Percentiles rank a stretch among this genome's conserved stretches.
Conservation (phyloP, 1,140 invertebrate species). For the Nasonia giraulti region DNA sequence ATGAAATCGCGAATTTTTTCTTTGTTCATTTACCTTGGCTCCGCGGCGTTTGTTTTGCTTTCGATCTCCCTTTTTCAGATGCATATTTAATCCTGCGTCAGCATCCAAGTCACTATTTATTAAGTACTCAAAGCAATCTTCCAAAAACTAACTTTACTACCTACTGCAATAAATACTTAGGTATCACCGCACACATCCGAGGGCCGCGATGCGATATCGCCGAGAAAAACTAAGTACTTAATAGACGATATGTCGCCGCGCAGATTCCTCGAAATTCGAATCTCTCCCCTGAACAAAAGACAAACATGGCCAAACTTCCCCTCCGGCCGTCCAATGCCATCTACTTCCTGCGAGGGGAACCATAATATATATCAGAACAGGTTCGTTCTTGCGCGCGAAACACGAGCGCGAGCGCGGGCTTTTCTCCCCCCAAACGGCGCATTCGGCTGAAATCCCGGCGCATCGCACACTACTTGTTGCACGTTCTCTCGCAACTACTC, state of each 20-base stretch:
- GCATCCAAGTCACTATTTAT: too few relatives aligned
- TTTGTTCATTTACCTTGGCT: not conserved
- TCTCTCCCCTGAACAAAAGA: conserved; percentile 11
- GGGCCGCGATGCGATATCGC: too few relatives aligned
- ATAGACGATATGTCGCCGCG: too few relatives aligned
- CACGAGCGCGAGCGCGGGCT: conserved; percentile 57
- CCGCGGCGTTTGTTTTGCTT: not conserved
- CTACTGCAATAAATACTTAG: too few relatives aligned
- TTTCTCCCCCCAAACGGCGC: conserved; percentile 42
- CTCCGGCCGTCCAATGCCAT: conserved; percentile 42
- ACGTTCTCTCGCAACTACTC: not conserved
- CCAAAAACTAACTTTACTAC: too few relatives aligned
- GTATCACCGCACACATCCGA: too few relatives aligned
- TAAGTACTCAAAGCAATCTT: too few relatives aligned
- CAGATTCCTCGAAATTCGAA: not conserved
- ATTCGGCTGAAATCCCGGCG: conserved; percentile 11
- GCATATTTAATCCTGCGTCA: not conserved
- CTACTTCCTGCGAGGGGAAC: conserved; percentile 55
- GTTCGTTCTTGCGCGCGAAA: conserved; percentile 42
- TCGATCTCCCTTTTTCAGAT: not conserved
- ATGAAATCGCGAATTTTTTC: not conserved
- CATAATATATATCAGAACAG: not conserved
- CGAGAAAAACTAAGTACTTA: too few relatives aligned
- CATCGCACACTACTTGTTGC: conserved; percentile 34
- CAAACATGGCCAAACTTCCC: not conserved